These are phyloP conservation scores for Sebastes minor DNA, from an alignment of 2,797 vertebrate species.

Conservation along the genomic window DNA sequence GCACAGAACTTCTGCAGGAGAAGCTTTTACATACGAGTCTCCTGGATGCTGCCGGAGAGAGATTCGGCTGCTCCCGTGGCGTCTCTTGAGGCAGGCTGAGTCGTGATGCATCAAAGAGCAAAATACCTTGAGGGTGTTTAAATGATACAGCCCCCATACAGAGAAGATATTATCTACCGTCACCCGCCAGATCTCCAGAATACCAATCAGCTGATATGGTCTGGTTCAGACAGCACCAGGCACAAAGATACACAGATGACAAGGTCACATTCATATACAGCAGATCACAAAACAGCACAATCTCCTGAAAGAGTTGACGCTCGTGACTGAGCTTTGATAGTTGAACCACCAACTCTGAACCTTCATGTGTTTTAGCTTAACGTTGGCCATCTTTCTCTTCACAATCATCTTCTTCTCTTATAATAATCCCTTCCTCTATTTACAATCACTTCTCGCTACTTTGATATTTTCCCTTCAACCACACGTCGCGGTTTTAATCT, in stretches of 20 bases:
- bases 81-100: conserved; percentile 51
- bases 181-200: conserved; percentile 20
- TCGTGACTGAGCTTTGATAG: conserved; percentile 31
- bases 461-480: conserved; percentile 50
- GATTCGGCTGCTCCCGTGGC: conserved; percentile 11
- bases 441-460: conserved; percentile 70
- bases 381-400: conserved; percentile 31
- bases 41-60: conserved; percentile 28
- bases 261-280: conserved; percentile 65
- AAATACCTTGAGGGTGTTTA: conserved; percentile 30
- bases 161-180: conserved; percentile 25
- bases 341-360: conserved; percentile 25
- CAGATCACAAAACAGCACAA: conserved; percentile 54
- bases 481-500: conserved; percentile 54
- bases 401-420: conserved; percentile 67
- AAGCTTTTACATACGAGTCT: conserved; percentile 27
- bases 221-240: conserved; percentile 58
- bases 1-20: conserved; percentile 21
- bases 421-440: conserved; percentile 68
- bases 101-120: conserved; percentile 41
- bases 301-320: conserved; percentile 37
- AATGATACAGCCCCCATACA: conserved; percentile 25
- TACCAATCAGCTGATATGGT: conserved; percentile 48
- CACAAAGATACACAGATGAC: conserved; percentile 56
- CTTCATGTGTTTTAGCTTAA: conserved; percentile 18